Evolutionary conservation across 1,140 invertebrate genomes (phyloP), one percentile per base, ranked within the genome.

Genomic region (Teleopsis dalmanni): DNA sequence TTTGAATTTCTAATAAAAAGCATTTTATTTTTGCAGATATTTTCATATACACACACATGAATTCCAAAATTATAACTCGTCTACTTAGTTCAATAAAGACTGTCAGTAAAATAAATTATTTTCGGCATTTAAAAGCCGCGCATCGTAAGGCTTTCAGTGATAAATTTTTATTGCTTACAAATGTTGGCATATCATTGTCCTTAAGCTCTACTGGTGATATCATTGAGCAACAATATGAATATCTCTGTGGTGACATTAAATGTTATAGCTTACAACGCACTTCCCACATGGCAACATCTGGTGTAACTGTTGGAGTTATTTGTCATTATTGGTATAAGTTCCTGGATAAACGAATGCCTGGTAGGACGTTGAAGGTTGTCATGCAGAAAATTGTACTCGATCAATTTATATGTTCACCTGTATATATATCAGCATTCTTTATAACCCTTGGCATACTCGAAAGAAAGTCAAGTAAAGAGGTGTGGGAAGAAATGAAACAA

Each of bases 371-470:
- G 26, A 72, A 72, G 35, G 79, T 81, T 55, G 84, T 94, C 10
- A 50, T 81, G 4, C 91, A 90, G 65, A 96, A 96, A 74, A 82
- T 95, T 26, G 31, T 91, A 9, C 66, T 91, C 18, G 93, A 97
- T 73, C 92, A 97, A 73, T 55, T 91, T 27, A 72, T 95, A 53
- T 89, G 88, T 63, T 93, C 90, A 11, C 92, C 92, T 2, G 65
- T 94, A 11, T 84, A 83, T 60, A 88, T 95, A 47, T 68, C 80
- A 9, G 78, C 81, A 3, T 94, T 94, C 62, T 91, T 96, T 65
- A 59, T 83, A 27, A 87, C 88, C 44, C 68, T 90, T 47, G 85
- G 81, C 1, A 46, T 86, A 7, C 70, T 93, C 49, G 88, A 91
- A 75, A 72, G 77, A 11, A 75, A 76, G 50, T 77, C 77, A 11